phyloP scores from a whole-genome alignment of 2,797 vertebrate genomes.

The Todus mexicanus region DNA sequence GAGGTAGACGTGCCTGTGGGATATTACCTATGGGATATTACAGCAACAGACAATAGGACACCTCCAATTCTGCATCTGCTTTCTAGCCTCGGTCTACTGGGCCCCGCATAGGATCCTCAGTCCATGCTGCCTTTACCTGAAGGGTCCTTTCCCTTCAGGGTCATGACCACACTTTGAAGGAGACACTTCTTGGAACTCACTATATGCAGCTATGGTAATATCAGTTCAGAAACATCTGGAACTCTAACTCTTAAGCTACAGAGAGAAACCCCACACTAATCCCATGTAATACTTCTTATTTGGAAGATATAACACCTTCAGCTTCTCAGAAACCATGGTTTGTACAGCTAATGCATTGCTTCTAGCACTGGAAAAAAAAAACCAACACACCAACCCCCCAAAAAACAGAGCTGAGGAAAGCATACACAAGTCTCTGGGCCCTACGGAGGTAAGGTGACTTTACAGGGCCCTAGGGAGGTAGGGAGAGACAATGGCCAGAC shows the following conservation, averaged over 20 bases:
- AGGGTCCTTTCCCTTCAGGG: not conserved
- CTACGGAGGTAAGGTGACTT: too few relatives aligned
- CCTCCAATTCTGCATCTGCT: not conserved
- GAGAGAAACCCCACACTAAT: not conserved
- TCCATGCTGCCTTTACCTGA: not conserved
- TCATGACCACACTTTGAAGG: not conserved
- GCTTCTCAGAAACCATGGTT: not conserved
- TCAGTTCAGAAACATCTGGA: not conserved
- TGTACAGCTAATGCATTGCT: not conserved
- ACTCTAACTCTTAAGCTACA: not conserved
- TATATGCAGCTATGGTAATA: not conserved
- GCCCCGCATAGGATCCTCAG: rapidly evolving
- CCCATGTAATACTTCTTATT: not conserved
- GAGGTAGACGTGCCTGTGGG: too few relatives aligned
- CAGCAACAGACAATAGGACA: not conserved
- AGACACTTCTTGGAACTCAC: not conserved
- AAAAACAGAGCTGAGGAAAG: not conserved
- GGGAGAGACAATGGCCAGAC: not conserved
- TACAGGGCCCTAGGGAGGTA: not conserved
- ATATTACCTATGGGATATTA: not conserved
- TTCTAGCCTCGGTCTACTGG: not conserved
- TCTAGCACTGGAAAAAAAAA: not conserved
- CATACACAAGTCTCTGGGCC: not conserved
- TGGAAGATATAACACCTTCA: not conserved
- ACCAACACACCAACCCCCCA: too few relatives aligned